Base-by-base conservation (phyloP, 2,113 vertebrate species). In the Piprites chloris region DNA sequence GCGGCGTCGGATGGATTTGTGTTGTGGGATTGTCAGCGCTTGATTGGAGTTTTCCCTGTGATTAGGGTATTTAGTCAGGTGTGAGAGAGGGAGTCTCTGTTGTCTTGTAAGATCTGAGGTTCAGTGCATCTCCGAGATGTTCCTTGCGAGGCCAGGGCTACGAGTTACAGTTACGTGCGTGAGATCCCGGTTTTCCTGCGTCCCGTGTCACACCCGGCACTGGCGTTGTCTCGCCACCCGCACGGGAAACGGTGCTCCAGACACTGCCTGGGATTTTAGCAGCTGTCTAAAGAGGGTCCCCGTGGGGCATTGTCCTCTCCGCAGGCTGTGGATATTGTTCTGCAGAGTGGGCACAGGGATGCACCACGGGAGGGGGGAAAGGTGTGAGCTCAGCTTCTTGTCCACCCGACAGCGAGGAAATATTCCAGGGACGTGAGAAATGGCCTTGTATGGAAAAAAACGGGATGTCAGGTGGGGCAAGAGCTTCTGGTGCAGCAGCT, bases 1-100 rank as follows among this genome's bases (percentile, higher is more conserved):
- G 93, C 62, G 39, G 73, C 26, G 5, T 46, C 22, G 33, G 35
- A 41, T 59, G 91, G 89, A 63, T 95, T 91, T 81, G 87, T 87
- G 81, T 71, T 52, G 87, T 44, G 80, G 96, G 92, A 87, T 78
- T 67, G 69, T 81, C 35, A 87, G 77, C 10, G 37, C 96, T 77
- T 77, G 91, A 95, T 66, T 94, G 95, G 92, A 87, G 91, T 86
- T 86, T 58, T 76, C n/a, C 55, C 68, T 50, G 63, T 69, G 76
- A 92, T 96, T 92, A 91, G 76, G 68, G 73, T 74, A 19, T 85
- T 89, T 77, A 91, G 77, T 89, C 91, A 91, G 95, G 84, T 89
- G 86, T 69, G 87, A 80, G 89, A 90, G 79, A 47, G 59, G 63
- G 59, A 62, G 53, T 37, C 59, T 89, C 89, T 37, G 83, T 62